These are phyloP conservation scores for Ephestia elutella DNA, from an alignment of 1,140 invertebrate species.

Conservation along the genomic window DNA sequence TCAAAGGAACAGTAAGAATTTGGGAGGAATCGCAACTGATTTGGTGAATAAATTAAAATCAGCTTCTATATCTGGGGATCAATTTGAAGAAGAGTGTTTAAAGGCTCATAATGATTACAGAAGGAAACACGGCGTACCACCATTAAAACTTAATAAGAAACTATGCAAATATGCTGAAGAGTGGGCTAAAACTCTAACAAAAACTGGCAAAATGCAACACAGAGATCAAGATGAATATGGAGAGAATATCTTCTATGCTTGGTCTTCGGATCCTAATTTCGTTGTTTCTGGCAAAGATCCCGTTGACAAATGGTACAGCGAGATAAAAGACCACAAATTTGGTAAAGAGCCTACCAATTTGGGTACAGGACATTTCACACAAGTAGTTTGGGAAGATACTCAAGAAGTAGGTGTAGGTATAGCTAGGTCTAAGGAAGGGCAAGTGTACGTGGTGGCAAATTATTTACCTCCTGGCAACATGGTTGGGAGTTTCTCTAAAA, in stretches of 20 bases:
- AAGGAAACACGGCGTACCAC: slow-evolving; percentile 79
- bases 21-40: slow-evolving; percentile 46
- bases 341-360: slow-evolving; percentile 79
- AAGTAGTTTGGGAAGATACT: slow-evolving; percentile 87
- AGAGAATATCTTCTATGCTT: slow-evolving; percentile 87
- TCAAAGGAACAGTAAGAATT: slow-evolving; percentile 55
- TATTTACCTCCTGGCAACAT: slow-evolving; percentile 92
- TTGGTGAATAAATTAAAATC: slow-evolving; percentile 56
- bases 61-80: slow-evolving; percentile 46
- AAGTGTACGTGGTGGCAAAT: slow-evolving; percentile 88
- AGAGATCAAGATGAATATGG: slow-evolving; percentile 84
- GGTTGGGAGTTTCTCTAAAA: slow-evolving; percentile 83
- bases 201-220: slow-evolving; percentile 82
- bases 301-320: slow-evolving; percentile 83
- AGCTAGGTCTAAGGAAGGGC: slow-evolving; percentile 80
- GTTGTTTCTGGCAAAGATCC: slow-evolving; percentile 79
- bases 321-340: slow-evolving; percentile 77
- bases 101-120: slow-evolving; percentile 86
- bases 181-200: slow-evolving; percentile 84
- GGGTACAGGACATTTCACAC: slow-evolving; percentile 83
- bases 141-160: slow-evolving; percentile 81
- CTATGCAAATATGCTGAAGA: slow-evolving; percentile 84
- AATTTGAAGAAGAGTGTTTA: slow-evolving; percentile 79
- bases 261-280: slow-evolving; percentile 83
- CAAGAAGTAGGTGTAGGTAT: slow-evolving; percentile 86